Conservation (phyloP, 2,888 invertebrate genomes). For the Clusia tigrina region DNA sequence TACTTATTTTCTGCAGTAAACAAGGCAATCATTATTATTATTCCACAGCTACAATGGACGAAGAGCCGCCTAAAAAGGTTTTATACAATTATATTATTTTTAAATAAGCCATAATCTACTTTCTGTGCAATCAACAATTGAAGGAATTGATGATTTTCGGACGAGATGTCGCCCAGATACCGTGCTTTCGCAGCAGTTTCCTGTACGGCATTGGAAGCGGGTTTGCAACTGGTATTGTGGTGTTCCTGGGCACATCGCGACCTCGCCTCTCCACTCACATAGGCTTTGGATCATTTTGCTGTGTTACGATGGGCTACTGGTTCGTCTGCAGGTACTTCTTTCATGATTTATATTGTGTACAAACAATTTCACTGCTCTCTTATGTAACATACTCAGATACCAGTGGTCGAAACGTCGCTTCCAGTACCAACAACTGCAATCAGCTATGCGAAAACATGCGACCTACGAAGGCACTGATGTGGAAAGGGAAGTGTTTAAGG, state of each 20-base stretch:
- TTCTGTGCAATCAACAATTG: not conserved
- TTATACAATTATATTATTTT: not conserved
- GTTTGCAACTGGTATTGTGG: constrained; percentile 71
- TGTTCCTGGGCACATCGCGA: constrained; percentile 79
- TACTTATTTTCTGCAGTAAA: no score
- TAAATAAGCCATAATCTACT: not conserved
- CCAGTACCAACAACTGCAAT: constrained; percentile 71
- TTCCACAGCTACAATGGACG: not conserved
- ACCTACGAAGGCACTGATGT: constrained; percentile 71
- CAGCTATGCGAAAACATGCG: constrained; percentile 70
- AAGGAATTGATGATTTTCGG: constrained; percentile 74
- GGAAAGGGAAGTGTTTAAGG: constrained; percentile 60
- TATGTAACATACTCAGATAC: constrained; percentile 70
- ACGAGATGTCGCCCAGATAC: constrained; percentile 76
- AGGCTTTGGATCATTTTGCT: constrained; percentile 72
- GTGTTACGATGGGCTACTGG: constrained; percentile 76
- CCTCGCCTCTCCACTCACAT: constrained; percentile 71
- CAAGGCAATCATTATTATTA: no score
- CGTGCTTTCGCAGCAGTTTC: constrained; percentile 82
- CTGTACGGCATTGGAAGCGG: constrained; percentile 78
- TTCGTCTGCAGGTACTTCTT: constrained; percentile 67
- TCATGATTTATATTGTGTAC: not conserved
- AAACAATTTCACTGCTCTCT: constrained; percentile 9
- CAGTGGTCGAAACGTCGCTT: constrained; percentile 73
- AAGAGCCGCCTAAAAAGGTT: not conserved